These are phyloP conservation scores for Smittia aterrima DNA, from an alignment of 2,888 invertebrate species.

Conservation along the genomic window DNA sequence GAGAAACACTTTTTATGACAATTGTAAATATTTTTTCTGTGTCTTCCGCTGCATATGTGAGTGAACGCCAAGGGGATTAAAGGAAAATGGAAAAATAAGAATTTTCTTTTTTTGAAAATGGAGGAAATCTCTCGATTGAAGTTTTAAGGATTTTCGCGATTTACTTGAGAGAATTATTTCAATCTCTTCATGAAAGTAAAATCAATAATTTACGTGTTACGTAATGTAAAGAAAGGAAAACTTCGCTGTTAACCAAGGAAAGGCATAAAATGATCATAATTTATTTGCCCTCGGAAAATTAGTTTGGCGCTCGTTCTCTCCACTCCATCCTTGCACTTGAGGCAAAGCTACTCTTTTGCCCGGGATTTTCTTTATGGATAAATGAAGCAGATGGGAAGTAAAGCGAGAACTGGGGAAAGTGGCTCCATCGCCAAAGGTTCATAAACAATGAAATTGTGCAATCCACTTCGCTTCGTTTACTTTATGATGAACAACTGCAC, in stretches of 20 bases:
- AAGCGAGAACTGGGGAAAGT: conserved; percentile 11
- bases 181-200: background rate
- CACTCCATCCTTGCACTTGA: background rate
- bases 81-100: conserved; percentile 5
- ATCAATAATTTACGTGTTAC: conserved; percentile 24
- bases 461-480: conserved; percentile 25
- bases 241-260: background rate
- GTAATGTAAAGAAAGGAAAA: background rate
- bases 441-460: conserved; percentile 24
- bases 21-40: background rate
- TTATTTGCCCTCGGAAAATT: conserved; percentile 21
- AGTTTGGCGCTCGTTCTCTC: background rate
- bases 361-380: conserved; percentile 29
- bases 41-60: background rate
- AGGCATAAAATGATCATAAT: conserved; percentile 25
- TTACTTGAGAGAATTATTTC: background rate
- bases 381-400: background rate
- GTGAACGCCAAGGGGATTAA: background rate
- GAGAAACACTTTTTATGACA: conserved; percentile 11
- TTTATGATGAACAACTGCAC: conserved; percentile 25
- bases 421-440: conserved; percentile 9
- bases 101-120: background rate
- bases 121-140: background rate
- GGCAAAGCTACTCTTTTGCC: conserved; percentile 9
- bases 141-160: too few relatives aligned